Evolutionary conservation across 2,113 vertebrate genomes (phyloP).

Genomic region (Brachypodius melanocephalos): DNA sequence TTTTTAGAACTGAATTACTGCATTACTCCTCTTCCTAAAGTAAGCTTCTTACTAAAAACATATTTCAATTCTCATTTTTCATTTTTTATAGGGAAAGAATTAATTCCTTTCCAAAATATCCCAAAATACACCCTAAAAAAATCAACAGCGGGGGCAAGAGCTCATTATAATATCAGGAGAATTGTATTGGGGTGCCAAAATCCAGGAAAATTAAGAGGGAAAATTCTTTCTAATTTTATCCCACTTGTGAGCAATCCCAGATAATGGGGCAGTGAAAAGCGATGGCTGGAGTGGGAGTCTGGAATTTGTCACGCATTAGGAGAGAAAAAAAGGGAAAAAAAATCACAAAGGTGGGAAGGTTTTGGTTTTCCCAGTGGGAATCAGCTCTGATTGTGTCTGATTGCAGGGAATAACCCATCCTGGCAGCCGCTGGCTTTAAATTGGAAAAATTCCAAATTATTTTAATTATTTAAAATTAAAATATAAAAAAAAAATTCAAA

Average conservation of each 20-base stretch:
- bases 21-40: background rate
- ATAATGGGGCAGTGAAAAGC: background rate
- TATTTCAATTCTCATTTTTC: background rate
- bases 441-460: background rate
- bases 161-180: background rate
- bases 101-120: background rate
- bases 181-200: background rate
- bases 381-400: background rate
- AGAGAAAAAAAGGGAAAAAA: background rate
- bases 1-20: background rate
- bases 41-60: background rate
- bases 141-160: background rate
- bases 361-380: background rate
- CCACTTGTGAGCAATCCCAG: background rate
- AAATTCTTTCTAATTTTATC: background rate
- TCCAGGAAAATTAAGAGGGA: fast-evolving
- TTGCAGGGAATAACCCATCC: background rate
- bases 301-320: background rate
- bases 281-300: background rate
- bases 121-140: background rate
- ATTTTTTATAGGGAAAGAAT: background rate
- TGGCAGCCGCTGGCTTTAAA: background rate
- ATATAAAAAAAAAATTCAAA: background rate
- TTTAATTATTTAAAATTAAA: too few species aligned
- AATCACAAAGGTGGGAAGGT: fast-evolving